A percentile compares a stretch with the other conserved stretches of the same genome.
phyloP scores from a whole-genome alignment of 2,113 vertebrate species.

The Gracilinanus agilis region DNA sequence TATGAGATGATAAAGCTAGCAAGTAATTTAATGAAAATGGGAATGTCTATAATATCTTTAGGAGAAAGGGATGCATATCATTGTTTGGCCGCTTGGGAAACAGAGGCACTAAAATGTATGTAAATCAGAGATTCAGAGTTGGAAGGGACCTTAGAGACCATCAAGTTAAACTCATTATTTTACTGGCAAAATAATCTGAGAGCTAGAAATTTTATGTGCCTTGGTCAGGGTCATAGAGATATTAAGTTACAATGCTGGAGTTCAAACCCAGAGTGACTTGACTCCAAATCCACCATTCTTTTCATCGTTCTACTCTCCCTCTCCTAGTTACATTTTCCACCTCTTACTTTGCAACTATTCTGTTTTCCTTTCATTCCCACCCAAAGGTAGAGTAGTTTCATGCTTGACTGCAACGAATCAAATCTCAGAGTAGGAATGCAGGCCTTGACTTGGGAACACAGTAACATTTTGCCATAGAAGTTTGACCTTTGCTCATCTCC shows the following conservation, averaged over 20 bases:
- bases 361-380: neutral
- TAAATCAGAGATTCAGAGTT: constrained; percentile 21
- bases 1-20: neutral
- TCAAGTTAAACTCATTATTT: neutral
- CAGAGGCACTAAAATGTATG: neutral
- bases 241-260: neutral
- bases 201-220: neutral
- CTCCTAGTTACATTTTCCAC: neutral
- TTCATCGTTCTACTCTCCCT: neutral
- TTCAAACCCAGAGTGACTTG: neutral
- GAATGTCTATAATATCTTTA: neutral
- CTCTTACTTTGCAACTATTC: neutral
- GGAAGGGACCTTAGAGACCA: constrained; percentile 32
- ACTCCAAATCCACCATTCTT: neutral
- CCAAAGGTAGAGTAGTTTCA: neutral
- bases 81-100: neutral
- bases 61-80: neutral
- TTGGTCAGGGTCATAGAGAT: neutral
- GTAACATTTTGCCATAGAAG: constrained; percentile 21
- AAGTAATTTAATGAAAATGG: neutral
- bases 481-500: neutral
- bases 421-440: neutral
- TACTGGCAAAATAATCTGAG: neutral
- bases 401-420: constrained; percentile 8
- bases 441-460: neutral